Evolutionary conservation across 2,797 vertebrate species (phyloP), one percentile per base, ranked within the genome.

Genomic region (Catharus ustulatus): DNA sequence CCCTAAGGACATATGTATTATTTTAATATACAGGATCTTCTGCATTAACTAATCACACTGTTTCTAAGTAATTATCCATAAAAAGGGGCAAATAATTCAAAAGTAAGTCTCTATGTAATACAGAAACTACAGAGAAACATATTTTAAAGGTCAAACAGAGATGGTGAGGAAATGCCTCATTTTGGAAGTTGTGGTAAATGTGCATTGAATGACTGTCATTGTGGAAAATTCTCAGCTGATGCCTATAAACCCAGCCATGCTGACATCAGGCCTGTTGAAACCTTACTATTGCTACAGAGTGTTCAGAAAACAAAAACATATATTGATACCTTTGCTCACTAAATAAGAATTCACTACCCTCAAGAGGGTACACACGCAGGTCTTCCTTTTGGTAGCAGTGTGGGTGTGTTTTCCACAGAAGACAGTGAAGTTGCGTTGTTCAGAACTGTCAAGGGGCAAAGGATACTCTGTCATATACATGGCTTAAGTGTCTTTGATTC

Each of bases 401-500:
- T 43, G 27, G 18, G 14, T 27, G 27, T 10, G 4, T 58, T 87
- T 61, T 45, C 75, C 29, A 15, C 2, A 79, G 72, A 51, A 55
- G 22, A 22, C 3, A 43, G 40, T 10, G 46, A 80, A 76, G 40
- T 15, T 71, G 30, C 19, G 2, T 40, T 34, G 38, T 16, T 84
- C 78, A 48, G 51, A 45, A 15, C 6, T 52, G 48, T 34, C 32
- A 45, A 32, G 19, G 21, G 11, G 20, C 72, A 61, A 40, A 84
- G 63, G 64, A 45, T 15, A 18, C 18, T 26, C 29, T 77, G 40
- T 42, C 29, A 29, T 1, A 1, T 7, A 4, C 0, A 1, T 18
- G 21, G 7, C 5, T 4, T 77, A 38, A 22, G 43, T 20, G 13
- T 18, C 21, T 51, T 32, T 30, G 5, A 4, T 0, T 11, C 5